Evolutionary conservation across 2,888 invertebrate genomes (phyloP).

Genomic region (Xylota segnis): DNA sequence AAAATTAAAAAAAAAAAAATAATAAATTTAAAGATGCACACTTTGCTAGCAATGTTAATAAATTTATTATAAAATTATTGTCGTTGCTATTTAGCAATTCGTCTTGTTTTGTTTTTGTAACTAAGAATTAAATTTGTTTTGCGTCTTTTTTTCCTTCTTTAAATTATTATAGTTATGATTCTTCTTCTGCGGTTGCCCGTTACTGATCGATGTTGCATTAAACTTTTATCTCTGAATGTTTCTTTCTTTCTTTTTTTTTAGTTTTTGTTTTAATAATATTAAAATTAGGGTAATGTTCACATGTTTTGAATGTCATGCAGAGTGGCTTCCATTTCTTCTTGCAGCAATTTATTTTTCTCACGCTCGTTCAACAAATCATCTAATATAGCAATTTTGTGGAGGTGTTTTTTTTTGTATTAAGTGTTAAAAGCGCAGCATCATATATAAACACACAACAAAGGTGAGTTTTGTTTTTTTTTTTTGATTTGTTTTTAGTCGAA

Average conservation of each 20-base stretch:
- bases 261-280: slow-evolving; percentile 61
- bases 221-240: slow-evolving; percentile 54
- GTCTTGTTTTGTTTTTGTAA: slow-evolving; percentile 33
- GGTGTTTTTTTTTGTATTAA: slow-evolving; percentile 22
- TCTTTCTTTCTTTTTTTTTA: slow-evolving; percentile 55
- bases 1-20: slow-evolving; percentile 28
- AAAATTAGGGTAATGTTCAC: slow-evolving; percentile 86
- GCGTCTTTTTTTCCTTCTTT: slow-evolving; percentile 40
- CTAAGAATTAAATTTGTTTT: slow-evolving; percentile 46
- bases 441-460: slow-evolving; percentile 69
- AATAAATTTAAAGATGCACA: slow-evolving; percentile 46
- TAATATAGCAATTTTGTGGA: slow-evolving; percentile 85
- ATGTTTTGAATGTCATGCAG: slow-evolving; percentile 99
- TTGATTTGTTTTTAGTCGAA: slow-evolving; percentile 70
- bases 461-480: slow-evolving; percentile 58
- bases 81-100: slow-evolving; percentile 46
- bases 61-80: slow-evolving; percentile 33
- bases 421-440: slow-evolving; percentile 78
- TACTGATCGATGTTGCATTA: slow-evolving; percentile 52
- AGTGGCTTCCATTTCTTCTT: slow-evolving; percentile 99
- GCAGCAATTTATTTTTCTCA: slow-evolving; percentile 97
- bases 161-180: slow-evolving; percentile 59
- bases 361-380: slow-evolving; percentile 97
- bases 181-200: slow-evolving; percentile 55
- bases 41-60: slow-evolving; percentile 46